These are phyloP conservation scores for Anolis carolinensis DNA, from an alignment of 2,113 vertebrate genomes.

Conservation along the genomic window DNA sequence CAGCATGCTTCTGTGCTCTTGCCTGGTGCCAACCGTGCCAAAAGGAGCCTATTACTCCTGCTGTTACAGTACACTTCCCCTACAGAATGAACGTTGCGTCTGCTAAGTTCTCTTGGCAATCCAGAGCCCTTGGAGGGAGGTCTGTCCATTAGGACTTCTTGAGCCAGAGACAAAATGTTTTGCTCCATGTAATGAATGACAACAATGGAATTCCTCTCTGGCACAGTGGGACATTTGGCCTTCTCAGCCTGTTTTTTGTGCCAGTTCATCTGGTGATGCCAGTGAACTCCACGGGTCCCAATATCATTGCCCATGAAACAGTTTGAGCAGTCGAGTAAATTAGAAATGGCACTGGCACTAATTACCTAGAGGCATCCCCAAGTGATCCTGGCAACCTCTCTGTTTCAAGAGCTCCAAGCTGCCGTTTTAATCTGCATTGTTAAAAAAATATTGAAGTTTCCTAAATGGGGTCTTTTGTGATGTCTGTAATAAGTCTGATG, in stretches of 20 bases:
- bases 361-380: slow-evolving; percentile 42
- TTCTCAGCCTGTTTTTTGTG: slow-evolving; percentile 15
- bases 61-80: neutral
- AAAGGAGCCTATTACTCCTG: neutral
- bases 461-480: slow-evolving; percentile 48
- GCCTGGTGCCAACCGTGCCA: neutral
- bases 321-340: slow-evolving; percentile 36
- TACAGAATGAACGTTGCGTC: neutral
- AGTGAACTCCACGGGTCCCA: slow-evolving; percentile 42
- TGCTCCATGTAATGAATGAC: slow-evolving; percentile 6
- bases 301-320: slow-evolving; percentile 26
- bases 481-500: slow-evolving; percentile 42
- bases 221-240: slow-evolving; percentile 25
- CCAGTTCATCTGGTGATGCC: slow-evolving; percentile 46
- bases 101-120: neutral
- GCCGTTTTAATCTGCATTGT: slow-evolving; percentile 6
- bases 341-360: slow-evolving; percentile 44
- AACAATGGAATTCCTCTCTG: slow-evolving; percentile 26
- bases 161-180: slow-evolving; percentile 24
- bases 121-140: neutral
- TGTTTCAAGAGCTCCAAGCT: slow-evolving; percentile 37
- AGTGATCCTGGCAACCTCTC: neutral
- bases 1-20: neutral
- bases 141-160: slow-evolving; percentile 1
- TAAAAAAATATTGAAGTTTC: slow-evolving; percentile 3